Evolutionary conservation across 2,888 invertebrate species (phyloP).

Genomic region (Thera obeliscata): DNA sequence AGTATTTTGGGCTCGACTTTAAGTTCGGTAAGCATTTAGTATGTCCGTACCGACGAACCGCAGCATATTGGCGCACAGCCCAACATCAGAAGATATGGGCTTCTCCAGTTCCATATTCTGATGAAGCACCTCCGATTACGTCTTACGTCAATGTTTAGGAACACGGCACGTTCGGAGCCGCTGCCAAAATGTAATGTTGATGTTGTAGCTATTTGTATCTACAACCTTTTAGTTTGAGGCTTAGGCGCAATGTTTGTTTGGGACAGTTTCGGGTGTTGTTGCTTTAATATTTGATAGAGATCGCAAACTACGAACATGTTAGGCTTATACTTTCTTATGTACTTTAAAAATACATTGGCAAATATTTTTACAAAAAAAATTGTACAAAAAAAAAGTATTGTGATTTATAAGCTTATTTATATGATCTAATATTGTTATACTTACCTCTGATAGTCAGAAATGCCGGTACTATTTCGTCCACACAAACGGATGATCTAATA

Average conservation of each 20-base stretch:
- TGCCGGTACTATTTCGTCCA: too few species aligned
- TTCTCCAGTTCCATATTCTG: constrained; percentile 18
- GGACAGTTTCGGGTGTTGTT: constrained; percentile 3
- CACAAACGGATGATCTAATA: too few species aligned
- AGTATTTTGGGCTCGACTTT: too few species aligned
- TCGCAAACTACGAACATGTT: not conserved
- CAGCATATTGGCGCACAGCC: constrained; percentile 10
- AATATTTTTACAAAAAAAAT: not conserved
- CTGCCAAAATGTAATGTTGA: constrained; percentile 24
- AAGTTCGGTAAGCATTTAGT: too few species aligned
- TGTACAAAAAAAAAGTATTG: too few species aligned
- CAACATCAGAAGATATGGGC: constrained; percentile 18
- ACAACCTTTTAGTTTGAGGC: constrained; percentile 15
- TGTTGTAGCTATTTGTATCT: constrained; percentile 4
- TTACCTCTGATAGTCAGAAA: too few species aligned
- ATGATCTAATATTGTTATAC: too few species aligned
- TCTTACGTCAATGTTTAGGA: constrained; percentile 26
- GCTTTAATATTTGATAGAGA: constrained; percentile 4
- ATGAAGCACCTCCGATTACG: constrained; percentile 20
- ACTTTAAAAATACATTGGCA: not conserved
- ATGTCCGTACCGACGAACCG: not conserved
- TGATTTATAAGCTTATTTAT: too few species aligned
- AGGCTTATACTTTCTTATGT: not conserved
- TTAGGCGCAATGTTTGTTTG: constrained; percentile 15
- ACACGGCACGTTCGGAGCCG: constrained; percentile 13